Percentiles rank a stretch among this genome's conserved stretches.
Conservation (phyloP, 2,797 vertebrate species). For the Manis pentadactyla region DNA sequence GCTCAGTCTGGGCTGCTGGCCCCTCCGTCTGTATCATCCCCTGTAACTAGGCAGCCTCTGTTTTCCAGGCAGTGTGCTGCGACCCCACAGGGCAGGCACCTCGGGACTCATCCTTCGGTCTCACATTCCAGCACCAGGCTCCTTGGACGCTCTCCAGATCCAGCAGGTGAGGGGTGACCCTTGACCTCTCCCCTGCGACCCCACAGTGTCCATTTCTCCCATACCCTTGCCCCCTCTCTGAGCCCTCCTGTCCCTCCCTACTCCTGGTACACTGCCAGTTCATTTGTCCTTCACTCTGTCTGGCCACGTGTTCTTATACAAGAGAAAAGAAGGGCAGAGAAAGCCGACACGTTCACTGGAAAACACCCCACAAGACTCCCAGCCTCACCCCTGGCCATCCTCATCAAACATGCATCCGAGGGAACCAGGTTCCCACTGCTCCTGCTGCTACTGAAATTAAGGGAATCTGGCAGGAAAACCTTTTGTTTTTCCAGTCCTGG, state of each 20-base stretch:
- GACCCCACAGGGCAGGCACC: constrained; percentile 80
- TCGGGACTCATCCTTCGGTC: constrained; percentile 70
- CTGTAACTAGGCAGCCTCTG: constrained; percentile 60
- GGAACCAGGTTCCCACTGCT: constrained; percentile 86
- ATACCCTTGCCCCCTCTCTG: constrained; percentile 3
- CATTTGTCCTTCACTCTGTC: constrained; percentile 41
- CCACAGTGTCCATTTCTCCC: not conserved
- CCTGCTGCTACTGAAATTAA: constrained; percentile 84
- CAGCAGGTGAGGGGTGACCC: constrained; percentile 86
- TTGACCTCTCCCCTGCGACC: constrained; percentile 66
- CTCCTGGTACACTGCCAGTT: not conserved
- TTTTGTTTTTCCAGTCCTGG: constrained; percentile 87
- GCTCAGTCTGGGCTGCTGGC: not conserved
- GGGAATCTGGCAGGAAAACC: constrained; percentile 88
- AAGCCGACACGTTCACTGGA: constrained; percentile 78
- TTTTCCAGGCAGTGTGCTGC: constrained; percentile 76
- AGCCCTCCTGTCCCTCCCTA: constrained; percentile 72
- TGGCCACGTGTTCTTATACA: constrained; percentile 76
- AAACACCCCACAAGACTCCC: constrained; percentile 82
- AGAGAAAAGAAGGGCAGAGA: constrained; percentile 63
- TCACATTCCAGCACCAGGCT: constrained; percentile 81
- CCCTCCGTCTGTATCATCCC: constrained; percentile 55
- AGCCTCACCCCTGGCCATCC: constrained; percentile 81
- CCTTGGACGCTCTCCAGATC: constrained; percentile 84
- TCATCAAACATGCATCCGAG: constrained; percentile 82